These are phyloP conservation scores for Actenoides lindsayi DNA, from an alignment of 2,113 vertebrate genomes.

Conservation along the genomic window DNA sequence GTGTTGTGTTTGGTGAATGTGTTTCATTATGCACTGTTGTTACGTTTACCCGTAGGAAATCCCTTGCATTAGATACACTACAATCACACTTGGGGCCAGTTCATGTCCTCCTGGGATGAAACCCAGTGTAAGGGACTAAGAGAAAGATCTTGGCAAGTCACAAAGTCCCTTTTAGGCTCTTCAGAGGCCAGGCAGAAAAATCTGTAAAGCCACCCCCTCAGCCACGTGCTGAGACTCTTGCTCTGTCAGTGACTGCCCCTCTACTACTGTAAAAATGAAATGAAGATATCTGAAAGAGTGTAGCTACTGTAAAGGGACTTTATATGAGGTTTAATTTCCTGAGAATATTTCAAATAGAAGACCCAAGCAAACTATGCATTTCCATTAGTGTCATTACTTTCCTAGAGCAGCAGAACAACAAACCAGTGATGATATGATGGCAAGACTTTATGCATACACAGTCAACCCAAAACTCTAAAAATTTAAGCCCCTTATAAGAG, in stretches of 20 bases:
- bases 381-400: not conserved
- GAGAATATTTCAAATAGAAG: not conserved
- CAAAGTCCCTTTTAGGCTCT: not conserved
- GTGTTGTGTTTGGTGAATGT: not conserved
- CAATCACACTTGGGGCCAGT: not conserved
- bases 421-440: not conserved
- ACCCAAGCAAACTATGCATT: not conserved
- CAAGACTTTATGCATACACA: not conserved
- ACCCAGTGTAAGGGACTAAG: not conserved
- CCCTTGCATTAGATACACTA: not conserved
- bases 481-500: not conserved
- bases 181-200: not conserved
- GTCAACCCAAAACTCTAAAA: not conserved
- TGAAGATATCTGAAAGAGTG: not conserved
- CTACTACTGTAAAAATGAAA: not conserved
- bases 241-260: not conserved
- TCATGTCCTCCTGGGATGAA: not conserved
- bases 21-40: not conserved
- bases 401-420: not conserved
- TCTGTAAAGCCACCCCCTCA: not conserved
- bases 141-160: not conserved
- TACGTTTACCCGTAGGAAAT: not conserved
- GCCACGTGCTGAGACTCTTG: not conserved
- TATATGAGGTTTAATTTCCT: not conserved
- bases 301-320: not conserved